phyloP scores from a whole-genome alignment of 2,113 vertebrate species.

The Apaloderma vittatum region DNA sequence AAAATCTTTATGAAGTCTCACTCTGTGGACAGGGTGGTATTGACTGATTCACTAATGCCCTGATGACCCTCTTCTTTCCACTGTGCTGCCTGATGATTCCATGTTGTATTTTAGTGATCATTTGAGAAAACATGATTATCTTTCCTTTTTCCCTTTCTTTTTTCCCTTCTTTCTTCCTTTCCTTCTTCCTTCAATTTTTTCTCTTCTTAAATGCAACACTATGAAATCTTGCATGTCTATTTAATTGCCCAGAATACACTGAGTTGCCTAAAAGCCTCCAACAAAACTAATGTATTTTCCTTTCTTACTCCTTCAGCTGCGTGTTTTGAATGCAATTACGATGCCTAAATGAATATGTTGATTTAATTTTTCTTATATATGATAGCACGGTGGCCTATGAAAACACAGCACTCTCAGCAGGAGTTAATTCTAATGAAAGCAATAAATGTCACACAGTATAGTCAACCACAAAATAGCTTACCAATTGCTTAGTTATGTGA shows the following conservation, averaged over 20 bases:
- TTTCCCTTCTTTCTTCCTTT: background rate
- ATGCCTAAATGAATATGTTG: background rate
- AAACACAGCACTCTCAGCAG: background rate
- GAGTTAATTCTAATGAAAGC: constrained; percentile 17
- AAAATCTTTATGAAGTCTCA: constrained; percentile 9
- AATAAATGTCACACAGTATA: background rate
- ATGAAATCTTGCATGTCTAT: background rate
- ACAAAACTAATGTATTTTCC: background rate
- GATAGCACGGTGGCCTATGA: background rate
- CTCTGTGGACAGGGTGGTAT: background rate
- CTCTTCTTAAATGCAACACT: background rate
- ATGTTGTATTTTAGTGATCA: background rate
- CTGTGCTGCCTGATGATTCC: background rate
- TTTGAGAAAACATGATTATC: background rate
- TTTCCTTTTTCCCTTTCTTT: background rate
- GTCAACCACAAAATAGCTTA: background rate
- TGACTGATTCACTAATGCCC: background rate
- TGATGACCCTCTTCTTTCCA: background rate
- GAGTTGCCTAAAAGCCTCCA: background rate
- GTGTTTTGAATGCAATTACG: background rate
- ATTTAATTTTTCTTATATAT: background rate
- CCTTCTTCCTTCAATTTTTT: background rate
- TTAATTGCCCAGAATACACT: background rate
- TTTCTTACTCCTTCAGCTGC: background rate
- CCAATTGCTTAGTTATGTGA: background rate